These are phyloP conservation scores for Clarias macrocephalus DNA, from an alignment of 2,113 vertebrate species.

Conservation along the genomic window DNA sequence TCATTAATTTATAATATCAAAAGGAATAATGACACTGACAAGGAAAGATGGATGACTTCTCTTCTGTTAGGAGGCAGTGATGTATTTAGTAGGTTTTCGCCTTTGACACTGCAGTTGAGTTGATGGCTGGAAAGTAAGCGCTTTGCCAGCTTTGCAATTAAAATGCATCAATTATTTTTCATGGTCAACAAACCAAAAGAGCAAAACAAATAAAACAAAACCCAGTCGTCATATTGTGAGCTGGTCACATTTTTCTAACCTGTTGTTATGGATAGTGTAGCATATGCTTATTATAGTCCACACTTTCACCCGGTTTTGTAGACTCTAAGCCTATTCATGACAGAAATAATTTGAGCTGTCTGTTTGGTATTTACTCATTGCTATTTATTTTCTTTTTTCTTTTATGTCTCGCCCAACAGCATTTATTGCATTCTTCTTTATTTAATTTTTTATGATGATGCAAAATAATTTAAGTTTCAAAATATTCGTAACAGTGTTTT, in stretches of 20 bases:
- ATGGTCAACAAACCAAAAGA: conserved; percentile 22
- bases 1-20: conserved; percentile 52
- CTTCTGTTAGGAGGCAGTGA: conserved; percentile 41
- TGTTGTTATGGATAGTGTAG: conserved; percentile 20
- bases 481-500: not conserved
- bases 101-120: conserved; percentile 20
- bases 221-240: conserved; percentile 25
- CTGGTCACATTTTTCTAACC: conserved; percentile 33
- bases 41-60: conserved; percentile 46
- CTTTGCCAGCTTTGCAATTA: conserved; percentile 56
- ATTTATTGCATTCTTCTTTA: not conserved
- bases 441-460: not conserved
- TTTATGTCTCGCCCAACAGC: not conserved
- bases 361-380: not conserved
- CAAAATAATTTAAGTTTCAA: too few relatives aligned
- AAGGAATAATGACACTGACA: conserved; percentile 42
- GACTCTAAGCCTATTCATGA: not conserved
- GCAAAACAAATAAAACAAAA: conserved; percentile 25
- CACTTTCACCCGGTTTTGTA: not conserved
- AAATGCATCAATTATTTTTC: conserved; percentile 54
- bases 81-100: conserved; percentile 40
- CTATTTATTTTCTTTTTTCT: not conserved
- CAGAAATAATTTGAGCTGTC: not conserved
- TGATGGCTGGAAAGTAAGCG: conserved; percentile 46
- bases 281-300: not conserved